Base-by-base conservation (phyloP, 2,888 invertebrate species). In the Clitarchus hookeri region DNA sequence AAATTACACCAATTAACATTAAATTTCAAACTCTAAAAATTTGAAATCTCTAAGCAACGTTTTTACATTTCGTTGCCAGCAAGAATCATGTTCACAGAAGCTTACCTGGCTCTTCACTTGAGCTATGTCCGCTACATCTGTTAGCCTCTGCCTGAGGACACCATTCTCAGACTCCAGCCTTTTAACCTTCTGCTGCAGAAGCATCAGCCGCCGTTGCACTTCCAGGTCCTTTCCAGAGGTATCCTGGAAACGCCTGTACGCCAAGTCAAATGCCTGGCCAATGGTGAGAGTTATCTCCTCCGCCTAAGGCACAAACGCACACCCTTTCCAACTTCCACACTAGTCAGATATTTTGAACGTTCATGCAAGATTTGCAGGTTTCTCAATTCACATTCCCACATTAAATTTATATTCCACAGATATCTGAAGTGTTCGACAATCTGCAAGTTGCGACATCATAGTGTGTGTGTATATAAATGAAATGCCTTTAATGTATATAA, bases 211-310 rank as follows among this genome's bases (percentile, higher is more conserved):
- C 90, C 98, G 96, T 91, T 96, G 96, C 88, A 96, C 93, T 91
- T 98, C 98, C 87, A 97, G 93, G 91, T 97, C 97, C 91, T 96
- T 96, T 87, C 97, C 97, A 86, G 97, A 97, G 88, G 97, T 97
- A 91, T 98, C 98, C 90, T 99, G 93, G 92, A 98, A 99, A 90
- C 97, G 94, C 88, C 92, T 96, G 93, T 99, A 99, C 53, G 99
- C 99, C 90, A 99, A 93, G 93, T 99, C 99, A 91, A 99, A 99
- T 0, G 99, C 99, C 92, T 99, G 99, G 16, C 99, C 99, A 89
- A 99, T 98, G 19, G 99, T 99, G 88, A 99, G 92, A 80, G 99
- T 99, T 88, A 99, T 99, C 91, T 99, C 98, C 90, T 99, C 98
- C 0, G 99, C 98, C 93, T 93, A 65, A 16, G 65, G 65, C 1